Conservation (phyloP, 2,113 vertebrate genomes). For the Oreotrochilus melanogaster region DNA sequence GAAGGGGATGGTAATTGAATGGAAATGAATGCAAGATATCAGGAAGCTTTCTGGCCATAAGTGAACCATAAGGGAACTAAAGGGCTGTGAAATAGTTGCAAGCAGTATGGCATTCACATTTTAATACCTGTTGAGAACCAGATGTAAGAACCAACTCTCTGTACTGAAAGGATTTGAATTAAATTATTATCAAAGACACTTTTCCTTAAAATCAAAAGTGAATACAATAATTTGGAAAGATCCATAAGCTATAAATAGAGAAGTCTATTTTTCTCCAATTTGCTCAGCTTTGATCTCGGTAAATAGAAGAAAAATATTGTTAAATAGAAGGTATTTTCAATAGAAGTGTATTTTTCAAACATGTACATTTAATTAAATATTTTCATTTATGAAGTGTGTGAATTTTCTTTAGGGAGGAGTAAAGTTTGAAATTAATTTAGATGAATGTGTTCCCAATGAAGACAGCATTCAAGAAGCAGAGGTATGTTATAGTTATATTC, state of each 20-base stretch:
- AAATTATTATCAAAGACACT: not conserved
- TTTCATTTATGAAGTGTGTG: not conserved
- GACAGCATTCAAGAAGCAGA: conserved; percentile 43
- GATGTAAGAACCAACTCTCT: not conserved
- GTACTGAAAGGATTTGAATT: not conserved
- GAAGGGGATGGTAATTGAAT: not conserved
- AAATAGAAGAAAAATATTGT: not conserved
- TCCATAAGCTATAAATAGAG: not conserved
- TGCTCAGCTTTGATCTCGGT: not conserved
- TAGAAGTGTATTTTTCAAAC: not conserved
- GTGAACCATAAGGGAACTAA: not conserved
- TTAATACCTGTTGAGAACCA: not conserved
- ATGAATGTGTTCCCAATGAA: conserved; percentile 62
- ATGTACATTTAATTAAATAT: not conserved
- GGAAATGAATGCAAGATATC: not conserved
- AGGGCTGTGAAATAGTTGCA: not conserved
- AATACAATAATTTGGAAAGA: not conserved
- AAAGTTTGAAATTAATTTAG: conserved; percentile 89
- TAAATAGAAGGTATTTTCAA: not conserved
- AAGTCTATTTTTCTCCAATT: not conserved
- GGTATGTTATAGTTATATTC: conserved; percentile 34
- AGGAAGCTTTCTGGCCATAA: not conserved
- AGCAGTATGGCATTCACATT: not conserved
- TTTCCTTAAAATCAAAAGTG: not conserved
- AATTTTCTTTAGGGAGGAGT: conserved; percentile 82